Conservation (phyloP, 1,140 invertebrate genomes). For the Ostrea edulis region DNA sequence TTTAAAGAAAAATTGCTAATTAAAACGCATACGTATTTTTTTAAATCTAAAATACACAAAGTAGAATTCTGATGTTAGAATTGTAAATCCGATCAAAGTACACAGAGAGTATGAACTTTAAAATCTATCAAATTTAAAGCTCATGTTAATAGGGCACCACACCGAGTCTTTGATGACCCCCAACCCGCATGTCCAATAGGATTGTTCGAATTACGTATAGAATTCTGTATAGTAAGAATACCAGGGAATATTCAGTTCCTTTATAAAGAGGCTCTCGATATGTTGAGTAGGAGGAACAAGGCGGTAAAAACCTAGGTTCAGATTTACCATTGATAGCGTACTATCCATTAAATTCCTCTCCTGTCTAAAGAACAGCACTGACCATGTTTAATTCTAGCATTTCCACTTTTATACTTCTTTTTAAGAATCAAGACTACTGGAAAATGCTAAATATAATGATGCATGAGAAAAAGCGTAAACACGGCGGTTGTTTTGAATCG, state of each 20-base stretch:
- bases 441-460: constrained; percentile 20
- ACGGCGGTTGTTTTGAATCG: constrained; percentile 23
- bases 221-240: neutral
- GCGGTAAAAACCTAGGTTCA: neutral
- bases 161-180: neutral
- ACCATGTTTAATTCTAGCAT: constrained; percentile 21
- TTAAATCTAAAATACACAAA: too few relatives aligned
- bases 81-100: neutral
- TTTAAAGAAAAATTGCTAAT: too few relatives aligned
- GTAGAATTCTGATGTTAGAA: too few relatives aligned
- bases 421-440: constrained; percentile 28
- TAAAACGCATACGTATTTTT: too few relatives aligned
- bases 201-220: constrained; percentile 5
- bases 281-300: constrained; percentile 13
- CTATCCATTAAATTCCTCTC: neutral
- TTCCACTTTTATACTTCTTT: neutral
- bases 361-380: constrained; percentile 9
- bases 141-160: neutral
- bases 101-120: neutral
- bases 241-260: neutral
- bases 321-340: neutral
- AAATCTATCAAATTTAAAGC: neutral
- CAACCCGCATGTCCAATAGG: neutral
- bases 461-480: constrained; percentile 4
- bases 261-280: neutral